phyloP scores from a whole-genome alignment of 2,113 vertebrate species.

The Sceloporus undulatus region DNA sequence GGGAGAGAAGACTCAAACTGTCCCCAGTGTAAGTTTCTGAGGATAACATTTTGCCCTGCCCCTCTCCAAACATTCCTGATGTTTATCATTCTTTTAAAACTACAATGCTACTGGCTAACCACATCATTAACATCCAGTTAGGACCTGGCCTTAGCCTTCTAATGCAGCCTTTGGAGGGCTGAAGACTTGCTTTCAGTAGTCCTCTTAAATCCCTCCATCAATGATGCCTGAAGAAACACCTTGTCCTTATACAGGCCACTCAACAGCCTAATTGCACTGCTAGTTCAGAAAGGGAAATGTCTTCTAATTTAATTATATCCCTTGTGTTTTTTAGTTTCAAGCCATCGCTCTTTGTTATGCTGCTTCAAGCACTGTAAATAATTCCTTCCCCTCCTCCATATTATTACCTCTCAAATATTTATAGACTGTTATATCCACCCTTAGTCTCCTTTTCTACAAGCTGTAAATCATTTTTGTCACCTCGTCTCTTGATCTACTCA shows the following conservation, averaged over 20 bases:
- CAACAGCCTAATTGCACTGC: conserved; percentile 54
- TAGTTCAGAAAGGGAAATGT: conserved; percentile 63
- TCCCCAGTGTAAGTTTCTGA: neutral
- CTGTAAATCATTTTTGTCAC: conserved; percentile 79
- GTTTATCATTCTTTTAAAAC: neutral
- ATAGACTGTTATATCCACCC: conserved; percentile 80
- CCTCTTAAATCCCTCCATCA: conserved; percentile 63
- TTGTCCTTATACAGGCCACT: conserved; percentile 71
- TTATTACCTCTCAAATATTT: conserved; percentile 84
- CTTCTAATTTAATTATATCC: conserved; percentile 65
- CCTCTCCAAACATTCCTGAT: neutral
- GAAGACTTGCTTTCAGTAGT: conserved; percentile 60
- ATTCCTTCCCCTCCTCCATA: conserved; percentile 77
- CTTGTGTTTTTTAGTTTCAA: conserved; percentile 71
- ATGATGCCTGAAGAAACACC: conserved; percentile 72
- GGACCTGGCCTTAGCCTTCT: conserved; percentile 33
- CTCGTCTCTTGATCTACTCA: conserved; percentile 72
- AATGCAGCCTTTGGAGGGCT: conserved; percentile 59
- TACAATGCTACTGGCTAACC: too few relatives aligned
- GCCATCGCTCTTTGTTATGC: conserved; percentile 77
- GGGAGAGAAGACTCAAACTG: neutral
- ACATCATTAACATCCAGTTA: too few relatives aligned
- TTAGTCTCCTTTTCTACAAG: conserved; percentile 77
- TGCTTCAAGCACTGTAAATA: conserved; percentile 79
- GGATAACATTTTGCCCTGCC: neutral